Conservation (phyloP, 2,797 vertebrate species). For the Setipinna tenuifilis region DNA sequence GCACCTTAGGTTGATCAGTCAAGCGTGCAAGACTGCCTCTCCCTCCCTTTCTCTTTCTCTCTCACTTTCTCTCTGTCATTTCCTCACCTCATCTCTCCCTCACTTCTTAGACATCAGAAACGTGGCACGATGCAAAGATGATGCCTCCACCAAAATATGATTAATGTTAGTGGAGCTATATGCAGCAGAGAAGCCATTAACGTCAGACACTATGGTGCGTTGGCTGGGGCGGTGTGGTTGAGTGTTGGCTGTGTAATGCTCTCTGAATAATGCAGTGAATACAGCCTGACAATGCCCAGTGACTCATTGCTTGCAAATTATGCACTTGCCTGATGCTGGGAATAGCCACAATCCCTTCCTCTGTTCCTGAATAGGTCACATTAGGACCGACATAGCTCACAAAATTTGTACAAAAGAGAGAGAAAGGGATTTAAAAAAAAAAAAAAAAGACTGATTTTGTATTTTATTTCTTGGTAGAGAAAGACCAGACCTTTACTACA, state of each 20-base stretch:
- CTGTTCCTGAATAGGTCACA: background rate
- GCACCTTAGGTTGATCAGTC: slow-evolving; percentile 3
- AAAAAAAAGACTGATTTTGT: background rate
- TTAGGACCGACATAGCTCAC: background rate
- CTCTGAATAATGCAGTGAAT: slow-evolving; percentile 44
- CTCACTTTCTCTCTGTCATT: background rate
- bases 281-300: slow-evolving; percentile 20
- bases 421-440: background rate
- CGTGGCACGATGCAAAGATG: slow-evolving; percentile 20
- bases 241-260: slow-evolving; percentile 44
- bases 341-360: slow-evolving; percentile 2
- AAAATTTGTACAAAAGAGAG: background rate
- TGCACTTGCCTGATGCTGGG: background rate
- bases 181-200: slow-evolving; percentile 47
- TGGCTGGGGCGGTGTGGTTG: slow-evolving; percentile 34
- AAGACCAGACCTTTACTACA: background rate
- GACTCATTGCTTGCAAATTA: slow-evolving; percentile 27
- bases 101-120: background rate
- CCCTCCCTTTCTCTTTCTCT: background rate
- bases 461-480: background rate
- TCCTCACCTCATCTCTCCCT: background rate
- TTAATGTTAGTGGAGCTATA: slow-evolving; percentile 44
- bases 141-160: slow-evolving; percentile 45
- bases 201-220: slow-evolving; percentile 37
- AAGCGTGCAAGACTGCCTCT: slow-evolving; percentile 4